Evolutionary conservation across 2,797 vertebrate species (phyloP), one percentile per base, ranked within the genome.

Genomic region (Tinamus major): DNA sequence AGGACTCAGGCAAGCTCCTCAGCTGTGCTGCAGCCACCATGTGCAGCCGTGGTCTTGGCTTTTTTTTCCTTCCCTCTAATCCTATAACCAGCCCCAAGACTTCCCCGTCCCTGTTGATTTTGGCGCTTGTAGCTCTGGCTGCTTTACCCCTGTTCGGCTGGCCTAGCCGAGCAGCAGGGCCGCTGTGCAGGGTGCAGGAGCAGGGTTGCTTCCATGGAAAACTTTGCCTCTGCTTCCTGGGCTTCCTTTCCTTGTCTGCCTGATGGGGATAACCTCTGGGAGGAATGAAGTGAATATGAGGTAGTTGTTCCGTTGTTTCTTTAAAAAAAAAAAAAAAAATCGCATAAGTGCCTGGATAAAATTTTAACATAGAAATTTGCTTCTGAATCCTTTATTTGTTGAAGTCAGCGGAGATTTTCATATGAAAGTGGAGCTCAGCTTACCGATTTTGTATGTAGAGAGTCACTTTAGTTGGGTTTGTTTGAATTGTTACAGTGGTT

Each of bases 51-150:
- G 55, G 53, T 85, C 78, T 63, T 4, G 6, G 20, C 49, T 79
- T 79, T 61, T 61, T 62, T 82, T 56, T 65, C 42, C 33, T 83
- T 33, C 9, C 49, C 12, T 18, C 20, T 55, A 26, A 6, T 85
- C 79, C 93, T 87, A 63, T 39, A 13, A 20, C 84, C 93, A 87
- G 92, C 82, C 35, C 14, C 35, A 44, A 46, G 55, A 29, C 19
- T 75, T 62, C 6, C 24, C 82, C 24, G 2, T 0, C 75, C 83
- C 33, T 80, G 79, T 80, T 91, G 82, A 55, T 85, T 80, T 85
- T 94, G 89, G 89, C 74, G 26, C 3, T 1, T 7, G 35, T 2
- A 9, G n/a, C 55, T 49, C 48, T 21, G 20, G 5, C 48, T 23
- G 15, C 20, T 91, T 69, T 76, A 13, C 59, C 27, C 23, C 29